phyloP scores from a whole-genome alignment of 2,888 invertebrate genomes.

The Agrilus cyanescens region DNA sequence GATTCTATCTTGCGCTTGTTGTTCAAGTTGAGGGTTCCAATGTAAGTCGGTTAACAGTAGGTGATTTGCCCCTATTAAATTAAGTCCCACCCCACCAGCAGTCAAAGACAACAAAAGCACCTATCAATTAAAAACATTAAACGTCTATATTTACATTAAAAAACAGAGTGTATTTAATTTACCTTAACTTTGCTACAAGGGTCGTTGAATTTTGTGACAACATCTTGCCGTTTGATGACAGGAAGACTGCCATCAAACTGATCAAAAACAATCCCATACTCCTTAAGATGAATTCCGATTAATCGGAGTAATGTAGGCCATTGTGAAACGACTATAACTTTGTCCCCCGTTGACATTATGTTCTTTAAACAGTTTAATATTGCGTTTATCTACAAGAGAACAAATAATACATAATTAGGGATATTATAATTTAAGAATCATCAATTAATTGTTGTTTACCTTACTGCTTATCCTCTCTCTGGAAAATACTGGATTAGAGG shows the following conservation, averaged over 20 bases:
- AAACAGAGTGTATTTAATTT: slow-evolving; percentile 12
- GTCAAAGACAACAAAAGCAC: slow-evolving; percentile 76
- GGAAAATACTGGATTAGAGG: slow-evolving; percentile 61
- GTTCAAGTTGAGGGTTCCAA: slow-evolving; percentile 95
- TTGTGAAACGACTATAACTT: slow-evolving; percentile 82
- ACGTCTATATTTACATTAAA: not conserved
- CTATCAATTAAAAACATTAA: slow-evolving; percentile 25
- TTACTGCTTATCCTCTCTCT: slow-evolving; percentile 51
- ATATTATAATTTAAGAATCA: not conserved
- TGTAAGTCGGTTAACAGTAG: slow-evolving; percentile 83
- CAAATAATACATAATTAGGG: slow-evolving; percentile 4
- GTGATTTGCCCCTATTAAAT: slow-evolving; percentile 86
- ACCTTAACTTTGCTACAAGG: slow-evolving; percentile 45
- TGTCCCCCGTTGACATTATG: slow-evolving; percentile 47
- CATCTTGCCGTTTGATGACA: slow-evolving; percentile 55
- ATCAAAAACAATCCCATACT: slow-evolving; percentile 41
- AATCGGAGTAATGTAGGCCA: slow-evolving; percentile 78
- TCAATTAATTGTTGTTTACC: slow-evolving; percentile 23
- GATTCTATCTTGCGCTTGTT: slow-evolving; percentile 88
- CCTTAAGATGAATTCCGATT: slow-evolving; percentile 50
- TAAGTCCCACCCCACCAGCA: slow-evolving; percentile 91
- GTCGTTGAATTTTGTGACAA: slow-evolving; percentile 62
- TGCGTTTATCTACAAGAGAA: slow-evolving; percentile 37
- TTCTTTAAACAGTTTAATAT: slow-evolving; percentile 45
- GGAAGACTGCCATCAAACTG: slow-evolving; percentile 67